Evolutionary conservation across 2,797 vertebrate species (phyloP).

Genomic region (Pampus argenteus): DNA sequence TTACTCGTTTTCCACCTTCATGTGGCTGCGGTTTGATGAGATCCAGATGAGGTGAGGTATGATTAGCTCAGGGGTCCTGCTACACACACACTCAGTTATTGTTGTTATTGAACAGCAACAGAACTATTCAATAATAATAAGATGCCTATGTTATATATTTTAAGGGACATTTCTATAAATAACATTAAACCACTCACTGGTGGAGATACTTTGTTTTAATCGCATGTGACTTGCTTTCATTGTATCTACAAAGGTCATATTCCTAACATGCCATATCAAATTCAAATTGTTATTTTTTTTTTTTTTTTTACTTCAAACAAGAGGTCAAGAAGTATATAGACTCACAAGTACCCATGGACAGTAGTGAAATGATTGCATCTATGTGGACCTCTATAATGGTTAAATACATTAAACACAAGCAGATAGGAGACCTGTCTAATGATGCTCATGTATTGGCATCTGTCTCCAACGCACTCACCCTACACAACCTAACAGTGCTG

Average conservation of each 20-base stretch:
- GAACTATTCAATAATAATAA: constrained; percentile 13
- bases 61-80: constrained; percentile 36
- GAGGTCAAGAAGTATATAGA: constrained; percentile 17
- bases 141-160: constrained; percentile 12
- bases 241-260: constrained; percentile 69
- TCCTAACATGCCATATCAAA: constrained; percentile 60
- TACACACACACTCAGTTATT: background rate
- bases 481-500: constrained; percentile 46
- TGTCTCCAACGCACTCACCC: constrained; percentile 51
- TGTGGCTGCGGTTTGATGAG: constrained; percentile 25
- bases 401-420: constrained; percentile 49
- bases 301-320: constrained; percentile 17
- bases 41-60: constrained; percentile 42
- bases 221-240: constrained; percentile 56
- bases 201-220: constrained; percentile 50
- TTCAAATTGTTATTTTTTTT: constrained; percentile 32
- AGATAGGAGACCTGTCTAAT: constrained; percentile 60
- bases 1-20: constrained; percentile 65
- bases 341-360: background rate
- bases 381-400: constrained; percentile 50
- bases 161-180: constrained; percentile 29
- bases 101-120: background rate
- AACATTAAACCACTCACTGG: constrained; percentile 23
- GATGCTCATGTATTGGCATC: constrained; percentile 31
- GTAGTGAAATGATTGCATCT: constrained; percentile 7